phyloP scores from a whole-genome alignment of 2,888 invertebrate species.

The Sarcophaga carnaria region DNA sequence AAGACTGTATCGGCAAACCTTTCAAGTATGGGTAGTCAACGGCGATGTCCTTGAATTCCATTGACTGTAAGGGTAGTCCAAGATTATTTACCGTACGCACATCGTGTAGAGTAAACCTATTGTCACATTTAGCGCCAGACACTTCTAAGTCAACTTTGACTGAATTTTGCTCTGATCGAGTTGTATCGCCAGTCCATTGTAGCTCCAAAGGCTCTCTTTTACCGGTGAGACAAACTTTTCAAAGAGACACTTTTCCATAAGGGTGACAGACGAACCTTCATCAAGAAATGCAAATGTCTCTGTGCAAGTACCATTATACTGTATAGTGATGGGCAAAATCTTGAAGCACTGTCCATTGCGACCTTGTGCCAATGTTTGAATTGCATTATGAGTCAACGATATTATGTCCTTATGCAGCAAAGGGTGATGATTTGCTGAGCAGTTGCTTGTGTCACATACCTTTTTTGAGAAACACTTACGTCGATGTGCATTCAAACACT shows the following conservation, averaged over 20 bases:
- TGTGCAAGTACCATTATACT: too few relatives aligned
- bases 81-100: slow-evolving; percentile 36
- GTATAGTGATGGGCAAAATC: too few relatives aligned
- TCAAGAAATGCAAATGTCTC: too few relatives aligned
- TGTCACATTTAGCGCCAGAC: neutral
- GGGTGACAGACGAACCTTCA: too few relatives aligned
- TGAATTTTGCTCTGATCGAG: neutral
- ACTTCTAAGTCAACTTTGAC: neutral
- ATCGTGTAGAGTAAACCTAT: neutral
- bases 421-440: slow-evolving; percentile 6
- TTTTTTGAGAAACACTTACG: too few relatives aligned
- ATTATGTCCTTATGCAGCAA: neutral
- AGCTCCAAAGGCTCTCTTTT: neutral
- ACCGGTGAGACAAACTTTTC: neutral
- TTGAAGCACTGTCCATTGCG: too few relatives aligned
- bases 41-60: slow-evolving; percentile 23
- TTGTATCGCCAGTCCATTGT: neutral
- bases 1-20: slow-evolving; percentile 39
- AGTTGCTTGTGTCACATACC: neutral
- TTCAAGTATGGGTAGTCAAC: slow-evolving; percentile 21
- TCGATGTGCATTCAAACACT: too few relatives aligned
- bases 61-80: slow-evolving; percentile 21
- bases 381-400: neutral
- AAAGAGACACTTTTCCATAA: too few relatives aligned
- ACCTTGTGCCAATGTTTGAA: too few relatives aligned